Evolutionary conservation across 2,113 vertebrate species (phyloP).

Genomic region (Forbesichthys agassizii): DNA sequence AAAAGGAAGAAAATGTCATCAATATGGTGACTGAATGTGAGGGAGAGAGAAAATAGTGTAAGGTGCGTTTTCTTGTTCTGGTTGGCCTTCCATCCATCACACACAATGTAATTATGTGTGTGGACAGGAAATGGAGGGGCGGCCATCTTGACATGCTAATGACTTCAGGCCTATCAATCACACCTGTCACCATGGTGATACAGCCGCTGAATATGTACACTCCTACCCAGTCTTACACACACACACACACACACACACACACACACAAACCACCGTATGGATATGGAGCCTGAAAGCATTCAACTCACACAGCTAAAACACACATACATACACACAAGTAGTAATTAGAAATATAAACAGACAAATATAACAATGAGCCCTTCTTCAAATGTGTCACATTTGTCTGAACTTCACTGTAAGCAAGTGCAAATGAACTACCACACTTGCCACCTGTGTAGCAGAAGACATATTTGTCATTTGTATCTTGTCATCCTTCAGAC

Average conservation of each 20-base stretch:
- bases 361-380: too few species aligned
- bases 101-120: conserved; percentile 31
- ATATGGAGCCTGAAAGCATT: conserved; percentile 6
- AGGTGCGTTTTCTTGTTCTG: conserved; percentile 3
- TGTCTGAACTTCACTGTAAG: too few species aligned
- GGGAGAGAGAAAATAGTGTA: not conserved
- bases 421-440: too few species aligned
- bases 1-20: not conserved
- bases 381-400: too few species aligned
- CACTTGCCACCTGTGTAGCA: too few species aligned
- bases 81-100: conserved; percentile 12
- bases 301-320: not conserved
- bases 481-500: too few species aligned
- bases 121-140: conserved; percentile 33
- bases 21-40: not conserved
- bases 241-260: conserved; percentile 6
- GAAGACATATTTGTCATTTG: too few species aligned
- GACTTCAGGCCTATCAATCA: conserved; percentile 44
- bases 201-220: conserved; percentile 20
- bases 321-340: not conserved
- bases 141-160: conserved; percentile 45
- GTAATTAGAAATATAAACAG: too few species aligned
- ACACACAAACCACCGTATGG: not conserved
- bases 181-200: conserved; percentile 18
- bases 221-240: conserved; percentile 12